Conservation (phyloP, 2,113 vertebrate genomes). For the Rhinoptilus africanus region DNA sequence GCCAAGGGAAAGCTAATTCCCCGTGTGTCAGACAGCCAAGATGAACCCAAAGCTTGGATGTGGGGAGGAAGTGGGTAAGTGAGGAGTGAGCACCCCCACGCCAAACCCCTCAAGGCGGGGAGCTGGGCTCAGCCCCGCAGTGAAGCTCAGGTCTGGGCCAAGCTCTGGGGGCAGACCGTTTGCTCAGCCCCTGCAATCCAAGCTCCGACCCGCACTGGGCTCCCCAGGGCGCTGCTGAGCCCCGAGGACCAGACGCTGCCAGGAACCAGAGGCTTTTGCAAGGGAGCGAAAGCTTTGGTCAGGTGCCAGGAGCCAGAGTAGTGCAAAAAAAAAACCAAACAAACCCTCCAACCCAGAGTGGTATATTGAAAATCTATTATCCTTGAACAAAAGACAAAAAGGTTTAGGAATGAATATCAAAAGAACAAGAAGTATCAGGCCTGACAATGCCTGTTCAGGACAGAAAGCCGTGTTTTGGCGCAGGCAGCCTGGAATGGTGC, state of each 20-base stretch:
- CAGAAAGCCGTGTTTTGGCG: background rate
- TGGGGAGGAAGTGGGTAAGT: background rate
- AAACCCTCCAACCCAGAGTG: too few species aligned
- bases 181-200: background rate
- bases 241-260: background rate
- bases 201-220: background rate
- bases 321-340: background rate
- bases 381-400: background rate
- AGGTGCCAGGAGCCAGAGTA: background rate
- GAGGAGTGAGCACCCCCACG: background rate
- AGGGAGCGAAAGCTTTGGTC: background rate
- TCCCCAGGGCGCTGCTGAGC: background rate
- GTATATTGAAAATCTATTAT: background rate
- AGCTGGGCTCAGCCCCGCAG: background rate
- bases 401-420: background rate
- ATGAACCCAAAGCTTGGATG: background rate
- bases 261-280: background rate
- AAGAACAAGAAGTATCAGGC: background rate
- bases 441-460: rapidly evolving
- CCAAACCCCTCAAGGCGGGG: rapidly evolving
- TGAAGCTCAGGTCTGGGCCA: background rate
- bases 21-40: background rate
- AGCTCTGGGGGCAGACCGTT: background rate
- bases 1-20: background rate
- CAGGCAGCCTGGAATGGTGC: background rate